Base-by-base conservation (phyloP, 2,888 invertebrate genomes). In the Linyphia triangularis region DNA sequence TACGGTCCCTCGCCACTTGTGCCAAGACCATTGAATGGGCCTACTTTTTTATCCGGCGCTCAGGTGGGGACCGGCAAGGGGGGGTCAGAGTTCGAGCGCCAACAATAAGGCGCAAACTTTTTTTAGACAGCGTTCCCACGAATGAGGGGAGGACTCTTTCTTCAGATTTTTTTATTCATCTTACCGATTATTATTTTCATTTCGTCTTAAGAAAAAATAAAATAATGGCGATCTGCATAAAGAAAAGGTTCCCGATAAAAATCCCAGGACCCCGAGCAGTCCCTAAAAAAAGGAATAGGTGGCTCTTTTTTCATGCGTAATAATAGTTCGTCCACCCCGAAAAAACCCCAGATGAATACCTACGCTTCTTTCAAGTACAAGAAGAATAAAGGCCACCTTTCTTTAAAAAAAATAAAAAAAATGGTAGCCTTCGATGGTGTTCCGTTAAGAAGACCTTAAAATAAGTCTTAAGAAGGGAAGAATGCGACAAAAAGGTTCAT, bases 401-500 rank as follows among this genome's bases (percentile, higher is more conserved):
- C n/a, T 51, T 51, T 51, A 19, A 4, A n/a, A 6, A 24, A 37
- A 16, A 30, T 22, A 59, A 30, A 61, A 59, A 82, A 61, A 28
- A 57, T 16, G 57, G 28, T 69, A 69, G 37, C 69, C 82, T 82
- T 33, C 63, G 65, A 82, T 43, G 33, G 63, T 51, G 72, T 82
- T 82, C 82, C 82, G 82, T 82, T 82, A 82, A 82, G 82, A 37
- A 26, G 24, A 10, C 19, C 28, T 43, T 61, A 37, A 81, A 81
- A 81, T 51, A 81, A 69, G 69, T 65, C 84, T 57, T 77, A 16
- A 19, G 28, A n/a, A 24, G 65, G 43, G 30, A 79, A 86, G 85
- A 79, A 79, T 86, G 65, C 72, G 65, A 79, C 79, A 79, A 73
- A 79, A 73, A 85, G 65, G 85, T 86, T 86, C 85, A 86, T 70